Conservation (phyloP, 2,797 vertebrate species). For the Urophycis tenuis region DNA sequence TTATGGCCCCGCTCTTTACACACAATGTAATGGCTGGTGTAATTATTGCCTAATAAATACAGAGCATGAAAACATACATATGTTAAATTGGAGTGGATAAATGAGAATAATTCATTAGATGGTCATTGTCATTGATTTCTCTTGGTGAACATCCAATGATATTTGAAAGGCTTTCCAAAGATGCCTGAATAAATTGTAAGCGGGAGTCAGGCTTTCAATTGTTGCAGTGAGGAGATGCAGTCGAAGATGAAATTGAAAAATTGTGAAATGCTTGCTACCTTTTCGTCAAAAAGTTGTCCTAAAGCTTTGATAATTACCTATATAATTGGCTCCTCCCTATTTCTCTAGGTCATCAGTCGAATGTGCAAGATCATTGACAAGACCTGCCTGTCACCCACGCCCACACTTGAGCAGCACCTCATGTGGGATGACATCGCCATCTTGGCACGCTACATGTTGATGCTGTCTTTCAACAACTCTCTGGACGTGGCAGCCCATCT, state of each 20-base stretch:
- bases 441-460: slow-evolving; percentile 96
- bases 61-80: too few relatives aligned
- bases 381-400: slow-evolving; percentile 94
- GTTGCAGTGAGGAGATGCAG: too few relatives aligned
- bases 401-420: slow-evolving; percentile 94
- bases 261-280: too few relatives aligned
- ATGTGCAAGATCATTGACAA: slow-evolving; percentile 99
- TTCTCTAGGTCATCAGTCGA: slow-evolving; percentile 88
- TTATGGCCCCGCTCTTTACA: background rate
- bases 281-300: background rate
- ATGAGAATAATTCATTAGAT: too few relatives aligned
- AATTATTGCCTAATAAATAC: too few relatives aligned
- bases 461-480: slow-evolving; percentile 98
- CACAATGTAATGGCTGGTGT: too few relatives aligned
- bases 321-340: background rate
- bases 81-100: too few relatives aligned
- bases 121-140: too few relatives aligned
- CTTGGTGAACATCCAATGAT: too few relatives aligned
- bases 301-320: background rate
- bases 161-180: too few relatives aligned
- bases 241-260: too few relatives aligned
- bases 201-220: too few relatives aligned
- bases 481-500: slow-evolving; percentile 95
- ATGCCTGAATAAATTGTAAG: background rate
- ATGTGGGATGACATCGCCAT: slow-evolving; percentile 99